Evolutionary conservation across 2,888 invertebrate genomes (phyloP).

Genomic region (Eristalis pertinax): DNA sequence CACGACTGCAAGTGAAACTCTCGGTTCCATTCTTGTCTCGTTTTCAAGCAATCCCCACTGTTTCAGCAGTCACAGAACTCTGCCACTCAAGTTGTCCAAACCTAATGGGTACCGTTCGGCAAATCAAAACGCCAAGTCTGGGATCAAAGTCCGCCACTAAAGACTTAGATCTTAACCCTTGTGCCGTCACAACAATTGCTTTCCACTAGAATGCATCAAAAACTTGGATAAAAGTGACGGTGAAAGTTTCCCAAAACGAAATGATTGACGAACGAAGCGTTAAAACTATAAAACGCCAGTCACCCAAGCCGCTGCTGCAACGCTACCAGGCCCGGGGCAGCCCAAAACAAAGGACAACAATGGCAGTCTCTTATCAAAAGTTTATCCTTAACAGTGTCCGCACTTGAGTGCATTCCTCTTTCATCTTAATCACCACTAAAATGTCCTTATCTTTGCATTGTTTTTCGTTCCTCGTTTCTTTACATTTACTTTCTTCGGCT

Average conservation of each 20-base stretch:
- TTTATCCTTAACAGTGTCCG: slow-evolving; percentile 57
- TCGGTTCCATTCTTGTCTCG: no score
- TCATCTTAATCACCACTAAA: slow-evolving; percentile 67
- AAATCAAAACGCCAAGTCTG: background rate
- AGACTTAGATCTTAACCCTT: background rate
- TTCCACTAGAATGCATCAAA: background rate
- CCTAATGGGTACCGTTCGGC: background rate
- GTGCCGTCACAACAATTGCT: background rate
- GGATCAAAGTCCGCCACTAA: background rate
- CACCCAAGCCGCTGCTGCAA: background rate
- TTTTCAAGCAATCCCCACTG: no score
- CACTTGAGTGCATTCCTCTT: slow-evolving; percentile 64
- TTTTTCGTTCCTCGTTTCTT: slow-evolving; percentile 37
- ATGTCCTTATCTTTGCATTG: slow-evolving; percentile 64
- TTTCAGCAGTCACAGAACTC: background rate
- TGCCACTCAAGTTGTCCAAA: background rate
- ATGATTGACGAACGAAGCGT: background rate
- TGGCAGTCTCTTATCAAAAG: slow-evolving; percentile 57
- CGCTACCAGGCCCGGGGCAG: background rate
- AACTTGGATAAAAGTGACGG: background rate
- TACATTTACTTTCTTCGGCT: slow-evolving; percentile 13
- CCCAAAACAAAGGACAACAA: slow-evolving; percentile 32
- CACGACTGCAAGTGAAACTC: no score
- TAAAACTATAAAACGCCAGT: background rate
- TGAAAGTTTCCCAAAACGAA: background rate